These are phyloP conservation scores for Meganola albula DNA, from an alignment of 2,888 invertebrate genomes.

Conservation along the genomic window DNA sequence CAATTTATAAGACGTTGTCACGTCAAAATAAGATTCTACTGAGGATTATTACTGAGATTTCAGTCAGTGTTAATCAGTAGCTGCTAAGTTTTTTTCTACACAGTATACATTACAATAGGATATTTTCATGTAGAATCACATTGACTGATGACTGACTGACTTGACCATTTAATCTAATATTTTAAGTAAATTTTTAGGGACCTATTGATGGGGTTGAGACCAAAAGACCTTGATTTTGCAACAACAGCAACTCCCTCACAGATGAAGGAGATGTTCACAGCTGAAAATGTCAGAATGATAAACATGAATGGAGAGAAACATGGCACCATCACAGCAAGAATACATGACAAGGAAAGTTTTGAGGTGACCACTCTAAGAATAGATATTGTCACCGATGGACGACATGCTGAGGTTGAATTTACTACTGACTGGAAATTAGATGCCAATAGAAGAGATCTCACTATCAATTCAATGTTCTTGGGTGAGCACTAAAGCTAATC, in stretches of 20 bases:
- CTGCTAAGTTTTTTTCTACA: too few species aligned
- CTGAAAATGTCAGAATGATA: constrained; percentile 92
- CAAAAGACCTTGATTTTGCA: constrained; percentile 98
- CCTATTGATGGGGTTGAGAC: constrained; percentile 84
- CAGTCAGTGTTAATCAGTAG: too few species aligned
- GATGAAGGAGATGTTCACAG: constrained; percentile 95
- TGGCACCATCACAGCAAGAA: constrained; percentile 96
- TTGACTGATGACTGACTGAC: too few species aligned
- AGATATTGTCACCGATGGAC: constrained; percentile 94
- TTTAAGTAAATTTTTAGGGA: constrained; percentile 71
- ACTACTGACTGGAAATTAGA: constrained; percentile 96
- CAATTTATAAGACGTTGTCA: too few species aligned
- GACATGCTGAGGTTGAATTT: constrained; percentile 96
- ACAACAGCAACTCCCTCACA: constrained; percentile 96
- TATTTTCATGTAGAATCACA: too few species aligned
- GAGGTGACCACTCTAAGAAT: constrained; percentile 96
- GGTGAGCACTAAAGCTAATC: too few species aligned
- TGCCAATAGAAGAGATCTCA: constrained; percentile 96
- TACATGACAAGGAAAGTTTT: constrained; percentile 96
- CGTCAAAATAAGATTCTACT: too few species aligned
- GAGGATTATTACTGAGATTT: too few species aligned
- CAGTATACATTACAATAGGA: too few species aligned
- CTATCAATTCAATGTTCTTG: constrained; percentile 98
- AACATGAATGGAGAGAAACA: constrained; percentile 95
- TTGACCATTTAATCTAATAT: too few species aligned